Evolutionary conservation across 2,797 vertebrate species (phyloP).

Genomic region (Pelodytes ibericus): DNA sequence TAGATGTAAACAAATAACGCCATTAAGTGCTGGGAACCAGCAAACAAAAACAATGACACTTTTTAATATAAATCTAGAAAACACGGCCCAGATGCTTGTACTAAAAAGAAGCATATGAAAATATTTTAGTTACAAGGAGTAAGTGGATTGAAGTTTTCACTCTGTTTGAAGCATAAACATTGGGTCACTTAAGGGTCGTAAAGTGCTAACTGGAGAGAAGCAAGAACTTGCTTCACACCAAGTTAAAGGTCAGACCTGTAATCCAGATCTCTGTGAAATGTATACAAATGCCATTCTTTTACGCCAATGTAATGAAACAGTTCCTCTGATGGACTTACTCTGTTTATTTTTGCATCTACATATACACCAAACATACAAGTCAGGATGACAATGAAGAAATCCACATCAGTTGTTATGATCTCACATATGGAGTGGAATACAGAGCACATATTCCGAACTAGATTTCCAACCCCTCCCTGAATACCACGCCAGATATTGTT

Average conservation of each 20-base stretch:
- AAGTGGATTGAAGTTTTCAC: slow-evolving; percentile 58
- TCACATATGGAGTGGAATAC: slow-evolving; percentile 11
- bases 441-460: slow-evolving; percentile 8
- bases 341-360: slow-evolving; percentile 73
- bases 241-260: slow-evolving; percentile 68
- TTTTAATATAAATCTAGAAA: slow-evolving; percentile 58
- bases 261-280: slow-evolving; percentile 70
- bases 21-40: slow-evolving; percentile 58
- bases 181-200: slow-evolving; percentile 60
- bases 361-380: slow-evolving; percentile 64
- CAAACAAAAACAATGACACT: slow-evolving; percentile 54
- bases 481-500: not conserved
- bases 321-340: slow-evolving; percentile 65
- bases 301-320: slow-evolving; percentile 68
- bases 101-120: slow-evolving; percentile 56
- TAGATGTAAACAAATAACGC: slow-evolving; percentile 59
- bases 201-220: slow-evolving; percentile 57
- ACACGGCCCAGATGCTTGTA: slow-evolving; percentile 53
- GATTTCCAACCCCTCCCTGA: slow-evolving; percentile 2
- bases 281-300: slow-evolving; percentile 71
- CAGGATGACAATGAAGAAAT: slow-evolving; percentile 64
- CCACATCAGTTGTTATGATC: slow-evolving; percentile 42
- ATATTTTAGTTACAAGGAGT: slow-evolving; percentile 62
- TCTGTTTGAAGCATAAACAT: slow-evolving; percentile 67
- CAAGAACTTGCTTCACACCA: slow-evolving; percentile 66